Conservation (phyloP, 2,888 invertebrate genomes). For the Aelia acuminata region DNA sequence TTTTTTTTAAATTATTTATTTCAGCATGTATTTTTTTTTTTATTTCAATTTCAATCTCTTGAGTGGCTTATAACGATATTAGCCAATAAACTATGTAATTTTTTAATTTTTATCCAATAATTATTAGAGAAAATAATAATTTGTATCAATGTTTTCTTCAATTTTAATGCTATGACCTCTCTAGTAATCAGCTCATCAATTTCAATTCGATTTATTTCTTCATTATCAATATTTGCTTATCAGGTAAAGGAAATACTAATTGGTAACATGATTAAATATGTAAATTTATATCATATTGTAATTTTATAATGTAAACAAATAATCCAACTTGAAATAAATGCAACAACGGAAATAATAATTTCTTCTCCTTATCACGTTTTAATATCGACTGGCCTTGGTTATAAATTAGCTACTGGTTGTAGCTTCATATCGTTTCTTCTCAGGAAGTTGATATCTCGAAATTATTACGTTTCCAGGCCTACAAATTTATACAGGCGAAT, state of each 20-base stretch:
- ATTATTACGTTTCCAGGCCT: neutral
- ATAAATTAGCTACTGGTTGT: neutral
- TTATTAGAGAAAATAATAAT: too few relatives aligned
- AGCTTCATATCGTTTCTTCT: neutral
- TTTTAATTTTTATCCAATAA: too few relatives aligned
- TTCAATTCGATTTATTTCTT: neutral
- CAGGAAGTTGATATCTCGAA: neutral
- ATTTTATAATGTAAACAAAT: neutral
- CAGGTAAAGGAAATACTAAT: neutral
- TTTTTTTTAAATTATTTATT: too few relatives aligned
- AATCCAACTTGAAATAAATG: neutral
- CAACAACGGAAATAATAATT: conserved; percentile 19
- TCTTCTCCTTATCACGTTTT: neutral
- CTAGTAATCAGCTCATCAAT: neutral
- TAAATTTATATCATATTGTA: neutral
- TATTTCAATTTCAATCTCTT: too few relatives aligned
- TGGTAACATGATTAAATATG: neutral
- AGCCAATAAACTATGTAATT: too few relatives aligned
- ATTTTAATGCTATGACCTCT: too few relatives aligned
- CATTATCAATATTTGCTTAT: neutral
- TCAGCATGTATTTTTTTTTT: too few relatives aligned
- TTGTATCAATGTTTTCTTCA: too few relatives aligned
- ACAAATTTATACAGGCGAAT: neutral
- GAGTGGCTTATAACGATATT: too few relatives aligned
- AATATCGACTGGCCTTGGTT: neutral